phyloP scores from a whole-genome alignment of 2,113 vertebrate genomes.

The Scomber japonicus region DNA sequence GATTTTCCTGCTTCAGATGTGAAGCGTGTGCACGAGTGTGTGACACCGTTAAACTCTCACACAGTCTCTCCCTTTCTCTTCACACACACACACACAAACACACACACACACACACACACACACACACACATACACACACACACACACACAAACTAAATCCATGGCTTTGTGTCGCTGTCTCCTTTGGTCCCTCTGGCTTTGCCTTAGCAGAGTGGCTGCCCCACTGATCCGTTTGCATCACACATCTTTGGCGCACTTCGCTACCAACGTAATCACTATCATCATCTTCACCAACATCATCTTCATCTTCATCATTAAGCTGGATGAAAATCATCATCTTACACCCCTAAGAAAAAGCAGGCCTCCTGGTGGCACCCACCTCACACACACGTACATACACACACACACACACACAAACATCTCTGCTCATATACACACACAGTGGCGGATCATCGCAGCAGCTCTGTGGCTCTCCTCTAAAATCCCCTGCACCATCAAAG shows the following conservation, averaged over 20 bases:
- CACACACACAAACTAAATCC: slow-evolving; percentile 70
- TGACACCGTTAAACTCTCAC: slow-evolving; percentile 52
- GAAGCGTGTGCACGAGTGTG: slow-evolving; percentile 55
- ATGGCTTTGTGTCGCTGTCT: slow-evolving; percentile 81
- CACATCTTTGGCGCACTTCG: slow-evolving; percentile 50
- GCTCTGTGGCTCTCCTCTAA: slow-evolving; percentile 67
- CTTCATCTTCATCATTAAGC: slow-evolving; percentile 81
- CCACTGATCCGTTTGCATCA: slow-evolving; percentile 69
- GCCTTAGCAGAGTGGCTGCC: slow-evolving; percentile 58
- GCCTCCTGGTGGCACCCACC: slow-evolving; percentile 65
- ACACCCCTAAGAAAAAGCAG: slow-evolving; percentile 47
- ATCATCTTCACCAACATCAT: slow-evolving; percentile 42
- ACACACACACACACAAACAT: slow-evolving; percentile 6
- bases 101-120: slow-evolving; percentile 30
- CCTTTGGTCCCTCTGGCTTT: slow-evolving; percentile 78
- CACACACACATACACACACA: slow-evolving; percentile 37
- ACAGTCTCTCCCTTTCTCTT: neutral
- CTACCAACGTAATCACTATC: slow-evolving; percentile 63
- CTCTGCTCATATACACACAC: slow-evolving; percentile 8
- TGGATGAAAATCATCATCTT: slow-evolving; percentile 81
- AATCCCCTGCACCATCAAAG: slow-evolving; percentile 83
- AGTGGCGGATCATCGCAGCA: slow-evolving; percentile 66
- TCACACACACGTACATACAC: neutral
- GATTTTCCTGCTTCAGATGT: slow-evolving; percentile 71
- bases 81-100: slow-evolving; percentile 20